Evolutionary conservation across 1,140 invertebrate genomes (phyloP).

Genomic region (Scaptomyza hsui): DNA sequence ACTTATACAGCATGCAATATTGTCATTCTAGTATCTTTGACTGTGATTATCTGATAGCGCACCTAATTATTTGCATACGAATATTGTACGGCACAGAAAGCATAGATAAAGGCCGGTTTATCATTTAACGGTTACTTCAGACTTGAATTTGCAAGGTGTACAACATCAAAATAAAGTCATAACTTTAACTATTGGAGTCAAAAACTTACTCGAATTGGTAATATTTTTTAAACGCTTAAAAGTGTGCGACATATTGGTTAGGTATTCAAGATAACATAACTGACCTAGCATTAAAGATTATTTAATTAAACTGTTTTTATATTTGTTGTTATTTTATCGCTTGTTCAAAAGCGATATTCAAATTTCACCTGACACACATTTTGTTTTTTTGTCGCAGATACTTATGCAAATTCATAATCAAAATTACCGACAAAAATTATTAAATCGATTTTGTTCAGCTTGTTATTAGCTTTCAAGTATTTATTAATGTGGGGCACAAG

Average conservation of each 20-base stretch:
- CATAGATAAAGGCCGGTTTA: not conserved
- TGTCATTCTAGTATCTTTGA: not conserved
- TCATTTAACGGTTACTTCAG: not conserved
- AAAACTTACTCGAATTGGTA: not conserved
- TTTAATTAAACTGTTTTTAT: conserved; percentile 22
- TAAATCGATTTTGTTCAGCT: not conserved
- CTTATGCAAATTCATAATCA: conserved; percentile 26
- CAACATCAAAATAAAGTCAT: too few species aligned
- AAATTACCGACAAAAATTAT: conserved; percentile 1
- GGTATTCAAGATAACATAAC: conserved; percentile 21
- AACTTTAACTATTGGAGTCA: not conserved
- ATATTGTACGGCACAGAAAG: not conserved
- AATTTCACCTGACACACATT: conserved; percentile 59
- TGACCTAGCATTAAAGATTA: conserved; percentile 27
- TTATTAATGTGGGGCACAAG: conserved; percentile 21
- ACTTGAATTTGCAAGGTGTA: not conserved
- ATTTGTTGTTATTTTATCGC: conserved; percentile 4
- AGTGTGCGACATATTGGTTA: not conserved
- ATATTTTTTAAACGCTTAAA: not conserved
- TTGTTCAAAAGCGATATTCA: conserved; percentile 41
- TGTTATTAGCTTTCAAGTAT: conserved; percentile 12
- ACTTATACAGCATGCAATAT: not conserved
- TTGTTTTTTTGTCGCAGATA: not conserved
- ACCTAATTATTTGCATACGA: too few species aligned
- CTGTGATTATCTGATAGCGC: not conserved